A percentile compares a stretch with the other conserved stretches of the same genome.
Evolutionary conservation across 1,140 invertebrate genomes (phyloP).

Genomic region (Microplitis demolitor): DNA sequence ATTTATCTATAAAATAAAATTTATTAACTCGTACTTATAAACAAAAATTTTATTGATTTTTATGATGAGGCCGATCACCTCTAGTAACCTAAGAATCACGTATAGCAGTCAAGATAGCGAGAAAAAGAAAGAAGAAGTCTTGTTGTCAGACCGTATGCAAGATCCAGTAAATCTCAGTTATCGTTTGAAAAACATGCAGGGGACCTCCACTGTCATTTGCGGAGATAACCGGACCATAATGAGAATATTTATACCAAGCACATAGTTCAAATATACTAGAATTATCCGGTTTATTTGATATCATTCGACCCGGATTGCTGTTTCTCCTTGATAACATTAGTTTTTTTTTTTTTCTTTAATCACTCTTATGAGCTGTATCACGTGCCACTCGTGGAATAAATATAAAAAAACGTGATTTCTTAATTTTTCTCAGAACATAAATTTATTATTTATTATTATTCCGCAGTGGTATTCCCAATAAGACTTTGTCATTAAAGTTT

Average conservation of each 20-base stretch:
- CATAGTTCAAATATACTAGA: conserved; percentile 41
- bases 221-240: conserved; percentile 46
- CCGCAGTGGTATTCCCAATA: too few relatives aligned
- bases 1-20: background rate
- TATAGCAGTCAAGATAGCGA: conserved; percentile 36
- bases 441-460: background rate
- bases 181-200: conserved; percentile 45
- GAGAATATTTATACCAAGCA: conserved; percentile 37
- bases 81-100: conserved; percentile 36
- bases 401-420: background rate
- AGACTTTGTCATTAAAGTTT: background rate
- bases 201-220: conserved; percentile 43
- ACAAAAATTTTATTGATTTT: background rate
- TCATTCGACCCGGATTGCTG: conserved; percentile 52
- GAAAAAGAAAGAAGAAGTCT: background rate
- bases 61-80: conserved; percentile 26
- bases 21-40: background rate
- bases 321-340: conserved; percentile 33
- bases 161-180: conserved; percentile 54
- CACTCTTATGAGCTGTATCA: conserved; percentile 12
- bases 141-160: background rate
- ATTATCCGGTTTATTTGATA: conserved; percentile 43
- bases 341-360: conserved; percentile 19
- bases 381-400: background rate
- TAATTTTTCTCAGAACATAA: background rate